Percentiles rank a stretch among this genome's conserved stretches.
Evolutionary conservation across 2,888 invertebrate species (phyloP).

Genomic region (Agonopterix arenella): DNA sequence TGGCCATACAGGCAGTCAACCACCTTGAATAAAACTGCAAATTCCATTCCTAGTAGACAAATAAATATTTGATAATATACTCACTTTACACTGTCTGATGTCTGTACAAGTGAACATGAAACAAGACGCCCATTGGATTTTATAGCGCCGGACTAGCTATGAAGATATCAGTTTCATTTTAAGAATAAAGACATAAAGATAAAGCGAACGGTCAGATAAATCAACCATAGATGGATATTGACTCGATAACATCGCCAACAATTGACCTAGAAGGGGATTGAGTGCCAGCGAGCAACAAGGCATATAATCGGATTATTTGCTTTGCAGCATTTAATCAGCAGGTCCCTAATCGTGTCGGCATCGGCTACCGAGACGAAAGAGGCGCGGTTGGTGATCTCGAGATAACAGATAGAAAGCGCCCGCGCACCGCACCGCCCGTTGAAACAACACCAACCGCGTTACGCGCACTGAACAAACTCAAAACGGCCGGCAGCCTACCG

Average conservation of each 20-base stretch:
- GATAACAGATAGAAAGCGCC: slow-evolving; percentile 67
- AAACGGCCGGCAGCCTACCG: slow-evolving; percentile 35
- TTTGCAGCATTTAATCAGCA: slow-evolving; percentile 48
- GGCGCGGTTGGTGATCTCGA: slow-evolving; percentile 43
- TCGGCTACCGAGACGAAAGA: slow-evolving; percentile 50
- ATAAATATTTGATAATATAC: neutral
- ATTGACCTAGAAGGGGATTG: slow-evolving; percentile 34
- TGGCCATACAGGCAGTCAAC: slow-evolving; percentile 9
- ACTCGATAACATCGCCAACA: slow-evolving; percentile 10
- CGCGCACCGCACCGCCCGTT: slow-evolving; percentile 22
- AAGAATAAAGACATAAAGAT: slow-evolving; percentile 6
- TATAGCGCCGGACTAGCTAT: neutral
- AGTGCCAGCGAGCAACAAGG: slow-evolving; percentile 31
- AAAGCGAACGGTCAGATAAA: slow-evolving; percentile 20
- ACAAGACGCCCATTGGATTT: too few relatives aligned
- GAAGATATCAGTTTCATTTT: neutral
- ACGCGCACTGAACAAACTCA: slow-evolving; percentile 56
- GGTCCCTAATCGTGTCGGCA: slow-evolving; percentile 42
- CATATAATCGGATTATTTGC: slow-evolving; percentile 49
- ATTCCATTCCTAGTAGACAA: neutral
- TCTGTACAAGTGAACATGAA: too few relatives aligned
- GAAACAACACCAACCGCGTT: slow-evolving; percentile 61
- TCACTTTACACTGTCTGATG: too few relatives aligned
- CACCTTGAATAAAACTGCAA: slow-evolving; percentile 13
- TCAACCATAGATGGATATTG: slow-evolving; percentile 5